A percentile compares a stretch with the other conserved stretches of the same genome.
phyloP scores from a whole-genome alignment of 2,888 invertebrate genomes.

The Disparrhopalites patrizii region DNA sequence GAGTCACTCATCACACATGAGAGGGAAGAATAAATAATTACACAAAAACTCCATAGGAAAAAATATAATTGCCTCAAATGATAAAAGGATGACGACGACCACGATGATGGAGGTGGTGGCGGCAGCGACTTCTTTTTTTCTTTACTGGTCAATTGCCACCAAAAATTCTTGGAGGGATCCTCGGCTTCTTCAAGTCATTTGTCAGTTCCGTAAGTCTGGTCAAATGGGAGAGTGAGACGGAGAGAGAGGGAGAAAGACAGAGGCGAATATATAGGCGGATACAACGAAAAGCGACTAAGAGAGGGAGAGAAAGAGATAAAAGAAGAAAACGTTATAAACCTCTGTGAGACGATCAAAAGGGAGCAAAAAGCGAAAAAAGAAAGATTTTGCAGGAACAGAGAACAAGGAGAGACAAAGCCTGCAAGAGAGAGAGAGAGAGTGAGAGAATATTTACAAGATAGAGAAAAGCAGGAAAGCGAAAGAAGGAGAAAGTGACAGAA shows the following conservation, averaged over 20 bases:
- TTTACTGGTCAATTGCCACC: too few species aligned
- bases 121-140: conserved; percentile 11
- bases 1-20: conserved; percentile 20
- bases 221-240: neutral
- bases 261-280: neutral
- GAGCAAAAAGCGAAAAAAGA: too few species aligned
- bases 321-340: too few species aligned
- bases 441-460: too few species aligned
- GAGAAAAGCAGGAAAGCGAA: too few species aligned
- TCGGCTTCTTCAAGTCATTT: neutral
- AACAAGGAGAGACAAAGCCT: too few species aligned
- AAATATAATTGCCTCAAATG: conserved; percentile 20
- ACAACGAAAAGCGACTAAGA: neutral
- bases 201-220: neutral
- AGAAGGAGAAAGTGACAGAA: too few species aligned
- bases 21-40: conserved; percentile 27
- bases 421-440: too few species aligned
- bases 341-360: too few species aligned
- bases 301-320: neutral
- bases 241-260: neutral
- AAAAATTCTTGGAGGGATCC: too few species aligned
- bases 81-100: conserved; percentile 4
- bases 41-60: conserved; percentile 15
- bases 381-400: too few species aligned
- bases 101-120: conserved; percentile 10